Evolutionary conservation across 2,113 vertebrate genomes (phyloP).

Genomic region (Gopherus evgoodei): DNA sequence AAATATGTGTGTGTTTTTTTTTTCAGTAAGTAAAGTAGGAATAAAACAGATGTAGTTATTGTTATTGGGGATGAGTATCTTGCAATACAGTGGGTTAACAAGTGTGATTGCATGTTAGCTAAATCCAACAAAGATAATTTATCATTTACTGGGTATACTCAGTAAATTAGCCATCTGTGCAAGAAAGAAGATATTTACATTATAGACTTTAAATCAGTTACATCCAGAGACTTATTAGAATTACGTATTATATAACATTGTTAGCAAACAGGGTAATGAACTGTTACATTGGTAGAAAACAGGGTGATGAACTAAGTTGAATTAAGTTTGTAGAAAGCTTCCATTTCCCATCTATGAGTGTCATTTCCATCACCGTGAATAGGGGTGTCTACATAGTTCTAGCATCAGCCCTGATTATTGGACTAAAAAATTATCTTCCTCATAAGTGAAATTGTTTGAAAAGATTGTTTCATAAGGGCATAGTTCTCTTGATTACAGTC

Average conservation of each 20-base stretch:
- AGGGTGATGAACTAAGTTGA: background rate
- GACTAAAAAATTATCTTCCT: background rate
- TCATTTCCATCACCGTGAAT: background rate
- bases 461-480: background rate
- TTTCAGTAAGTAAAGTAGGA: background rate
- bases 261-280: background rate
- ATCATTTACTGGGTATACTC: background rate
- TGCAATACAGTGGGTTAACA: background rate
- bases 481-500: background rate
- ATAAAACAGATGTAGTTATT: background rate
- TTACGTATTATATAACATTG: background rate
- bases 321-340: background rate
- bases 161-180: background rate
- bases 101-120: fast-evolving
- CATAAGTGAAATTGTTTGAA: background rate
- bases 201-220: background rate
- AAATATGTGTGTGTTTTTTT: background rate
- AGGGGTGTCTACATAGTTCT: background rate
- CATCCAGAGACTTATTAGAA: background rate
- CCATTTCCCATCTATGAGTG: background rate
- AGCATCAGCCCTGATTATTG: fast-evolving
- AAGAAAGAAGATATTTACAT: background rate
- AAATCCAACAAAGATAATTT: background rate
- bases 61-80: background rate
- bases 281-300: background rate